These are phyloP conservation scores for Acleris emargana DNA, from an alignment of 2,888 invertebrate genomes.

Conservation along the genomic window DNA sequence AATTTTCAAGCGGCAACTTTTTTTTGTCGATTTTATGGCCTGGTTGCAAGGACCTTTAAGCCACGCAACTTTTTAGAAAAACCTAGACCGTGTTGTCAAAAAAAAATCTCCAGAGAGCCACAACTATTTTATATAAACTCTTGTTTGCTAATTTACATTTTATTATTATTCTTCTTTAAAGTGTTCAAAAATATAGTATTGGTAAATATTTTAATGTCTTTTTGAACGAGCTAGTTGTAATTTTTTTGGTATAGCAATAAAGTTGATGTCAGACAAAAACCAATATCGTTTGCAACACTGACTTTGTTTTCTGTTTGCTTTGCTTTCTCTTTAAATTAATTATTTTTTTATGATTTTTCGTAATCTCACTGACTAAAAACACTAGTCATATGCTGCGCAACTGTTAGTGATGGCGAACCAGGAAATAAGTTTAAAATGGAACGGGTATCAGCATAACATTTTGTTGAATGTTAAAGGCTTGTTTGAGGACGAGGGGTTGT, in stretches of 20 bases:
- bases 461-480: conserved; percentile 85
- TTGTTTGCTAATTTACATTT: too few species aligned
- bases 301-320: conserved; percentile 44
- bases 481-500: conserved; percentile 86
- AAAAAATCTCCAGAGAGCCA: too few species aligned
- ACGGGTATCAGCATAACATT: conserved; percentile 87
- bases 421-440: conserved; percentile 88
- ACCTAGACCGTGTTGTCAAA: too few species aligned
- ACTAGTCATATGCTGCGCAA: conserved; percentile 33
- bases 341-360: conserved; percentile 43
- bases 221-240: conserved; percentile 1
- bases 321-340: conserved; percentile 46
- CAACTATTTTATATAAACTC: too few species aligned
- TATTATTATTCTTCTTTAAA: neutral
- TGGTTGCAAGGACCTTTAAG: too few species aligned
- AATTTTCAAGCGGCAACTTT: too few species aligned
- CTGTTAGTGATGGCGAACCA: conserved; percentile 71
- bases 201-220: conserved; percentile 3
- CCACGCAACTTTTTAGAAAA: too few species aligned
- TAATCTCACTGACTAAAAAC: conserved; percentile 41
- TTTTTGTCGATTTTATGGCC: too few species aligned
- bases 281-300: conserved; percentile 37
- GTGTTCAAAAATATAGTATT: neutral
- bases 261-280: conserved; percentile 28
- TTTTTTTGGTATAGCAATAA: conserved; percentile 22